A percentile compares a stretch with the other conserved stretches of the same genome.
Conservation (phyloP, 1,140 invertebrate genomes). For the Formica selysi region DNA sequence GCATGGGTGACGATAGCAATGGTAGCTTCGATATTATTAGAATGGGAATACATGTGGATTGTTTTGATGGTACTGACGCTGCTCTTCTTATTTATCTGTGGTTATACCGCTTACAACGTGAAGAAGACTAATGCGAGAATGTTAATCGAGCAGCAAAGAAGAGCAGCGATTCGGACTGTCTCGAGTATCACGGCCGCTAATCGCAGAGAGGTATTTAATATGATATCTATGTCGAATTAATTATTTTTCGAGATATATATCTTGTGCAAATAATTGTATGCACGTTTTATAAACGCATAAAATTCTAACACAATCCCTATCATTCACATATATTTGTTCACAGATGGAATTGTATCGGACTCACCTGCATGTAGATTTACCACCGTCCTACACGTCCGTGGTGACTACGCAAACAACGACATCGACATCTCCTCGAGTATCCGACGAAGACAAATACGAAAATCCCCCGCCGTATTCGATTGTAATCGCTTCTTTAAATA, state of each 20-base stretch:
- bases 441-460: conserved; percentile 11
- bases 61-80: conserved; percentile 78
- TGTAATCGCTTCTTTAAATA: not conserved
- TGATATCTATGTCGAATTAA: not conserved
- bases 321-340: not conserved
- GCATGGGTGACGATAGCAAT: conserved; percentile 79
- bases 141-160: conserved; percentile 17
- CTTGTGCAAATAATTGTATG: not conserved
- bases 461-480: conserved; percentile 38
- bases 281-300: not conserved
- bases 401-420: not conserved
- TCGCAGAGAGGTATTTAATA: conserved; percentile 32
- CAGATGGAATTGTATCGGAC: not conserved
- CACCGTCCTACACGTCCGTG: conserved; percentile 42
- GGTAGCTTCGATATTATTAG: conserved; percentile 77
- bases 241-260: not conserved
- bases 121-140: conserved; percentile 55
- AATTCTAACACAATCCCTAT: not conserved
- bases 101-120: conserved; percentile 75
- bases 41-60: conserved; percentile 82
- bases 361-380: not conserved
- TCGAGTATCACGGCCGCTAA: not conserved
- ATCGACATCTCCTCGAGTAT: not conserved
- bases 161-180: conserved; percentile 25
- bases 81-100: conserved; percentile 78